Conservation (phyloP, 2,797 vertebrate species). For the Coilia nasus region DNA sequence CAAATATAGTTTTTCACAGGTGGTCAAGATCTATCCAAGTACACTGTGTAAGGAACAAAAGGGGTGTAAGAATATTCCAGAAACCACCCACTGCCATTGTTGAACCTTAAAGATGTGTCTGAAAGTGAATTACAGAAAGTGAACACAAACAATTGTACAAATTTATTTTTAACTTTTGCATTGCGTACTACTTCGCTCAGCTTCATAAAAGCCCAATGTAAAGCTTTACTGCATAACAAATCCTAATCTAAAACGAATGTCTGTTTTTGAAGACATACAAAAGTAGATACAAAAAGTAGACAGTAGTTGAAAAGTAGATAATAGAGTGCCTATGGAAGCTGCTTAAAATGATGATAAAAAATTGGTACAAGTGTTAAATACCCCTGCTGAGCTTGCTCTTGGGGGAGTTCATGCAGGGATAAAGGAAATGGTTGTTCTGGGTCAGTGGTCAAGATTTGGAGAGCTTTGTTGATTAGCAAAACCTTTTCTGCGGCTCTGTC, state of each 20-base stretch:
- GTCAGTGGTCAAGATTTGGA: slow-evolving; percentile 72
- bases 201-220: not conserved
- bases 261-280: not conserved
- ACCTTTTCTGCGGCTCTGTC: slow-evolving; percentile 66
- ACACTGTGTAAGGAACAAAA: slow-evolving; percentile 15
- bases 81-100: slow-evolving; percentile 66
- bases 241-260: slow-evolving; percentile 54
- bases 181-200: not conserved
- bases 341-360: slow-evolving; percentile 76
- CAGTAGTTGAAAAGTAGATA: not conserved
- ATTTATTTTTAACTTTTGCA: not conserved
- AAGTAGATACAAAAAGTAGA: too few species aligned
- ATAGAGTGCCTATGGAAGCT: slow-evolving; percentile 61
- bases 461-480: slow-evolving; percentile 76
- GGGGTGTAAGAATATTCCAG: not conserved
- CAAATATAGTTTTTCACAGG: slow-evolving; percentile 72
- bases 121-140: not conserved
- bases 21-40: slow-evolving; percentile 62
- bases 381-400: slow-evolving; percentile 73
- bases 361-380: slow-evolving; percentile 77
- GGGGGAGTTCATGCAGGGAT: slow-evolving; percentile 63
- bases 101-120: slow-evolving; percentile 51
- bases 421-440: slow-evolving; percentile 74
- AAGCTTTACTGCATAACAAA: slow-evolving; percentile 44
- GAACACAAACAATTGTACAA: not conserved